phyloP scores from a whole-genome alignment of 2,113 vertebrate species.

The Cettia cetti region DNA sequence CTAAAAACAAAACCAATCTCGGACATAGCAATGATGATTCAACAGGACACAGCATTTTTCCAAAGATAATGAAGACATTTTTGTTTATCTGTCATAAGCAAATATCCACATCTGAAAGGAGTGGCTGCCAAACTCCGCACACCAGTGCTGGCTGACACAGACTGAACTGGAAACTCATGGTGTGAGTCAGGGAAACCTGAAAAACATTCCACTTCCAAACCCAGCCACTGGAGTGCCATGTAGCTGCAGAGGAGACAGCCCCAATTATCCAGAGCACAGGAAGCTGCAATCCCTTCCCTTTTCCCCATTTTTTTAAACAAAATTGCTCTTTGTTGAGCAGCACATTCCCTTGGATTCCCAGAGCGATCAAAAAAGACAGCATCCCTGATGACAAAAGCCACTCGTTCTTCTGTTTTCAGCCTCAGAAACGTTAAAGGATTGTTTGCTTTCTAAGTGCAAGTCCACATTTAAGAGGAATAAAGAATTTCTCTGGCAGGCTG shows the following conservation, averaged over 20 bases:
- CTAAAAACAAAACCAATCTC: not conserved
- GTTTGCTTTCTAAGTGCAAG: conserved; percentile 20
- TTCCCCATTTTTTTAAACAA: not conserved
- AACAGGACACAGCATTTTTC: not conserved
- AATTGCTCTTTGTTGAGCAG: not conserved
- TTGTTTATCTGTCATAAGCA: not conserved
- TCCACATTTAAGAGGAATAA: not conserved
- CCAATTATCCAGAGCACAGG: not conserved
- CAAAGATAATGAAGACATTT: not conserved
- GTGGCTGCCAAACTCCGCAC: not conserved
- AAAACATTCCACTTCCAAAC: not conserved
- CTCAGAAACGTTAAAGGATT: not conserved
- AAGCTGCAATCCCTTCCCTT: not conserved
- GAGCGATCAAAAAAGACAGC: not conserved
- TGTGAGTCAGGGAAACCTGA: not conserved
- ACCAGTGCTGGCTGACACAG: fast-evolving
- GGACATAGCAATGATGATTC: fast-evolving
- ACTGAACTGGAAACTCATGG: not conserved
- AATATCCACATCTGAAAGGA: not conserved
- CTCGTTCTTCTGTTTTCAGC: not conserved
- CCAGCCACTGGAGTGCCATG: fast-evolving
- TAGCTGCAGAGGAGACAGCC: not conserved
- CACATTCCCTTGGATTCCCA: not conserved
- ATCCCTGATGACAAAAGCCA: conserved; percentile 22
- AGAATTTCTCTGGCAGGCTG: conserved; percentile 5